phyloP scores from a whole-genome alignment of 2,113 vertebrate species.

The Notiomystis cincta region DNA sequence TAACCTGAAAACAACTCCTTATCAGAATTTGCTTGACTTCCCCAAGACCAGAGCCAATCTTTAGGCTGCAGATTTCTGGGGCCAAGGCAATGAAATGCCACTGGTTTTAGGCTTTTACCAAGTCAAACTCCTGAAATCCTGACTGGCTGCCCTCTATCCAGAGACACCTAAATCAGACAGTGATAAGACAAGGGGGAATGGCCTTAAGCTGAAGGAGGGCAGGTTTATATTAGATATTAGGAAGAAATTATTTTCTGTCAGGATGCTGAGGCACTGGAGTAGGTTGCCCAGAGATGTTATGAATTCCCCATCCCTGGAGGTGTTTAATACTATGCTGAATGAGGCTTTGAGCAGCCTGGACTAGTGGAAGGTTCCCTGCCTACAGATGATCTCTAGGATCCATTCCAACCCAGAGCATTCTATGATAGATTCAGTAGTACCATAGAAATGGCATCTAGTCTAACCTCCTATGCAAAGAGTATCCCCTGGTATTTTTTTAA shows the following conservation, averaged over 20 bases:
- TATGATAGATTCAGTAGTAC: not conserved
- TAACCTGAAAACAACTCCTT: not conserved
- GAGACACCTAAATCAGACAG: not conserved
- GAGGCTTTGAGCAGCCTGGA: not conserved
- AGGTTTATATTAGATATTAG: not conserved
- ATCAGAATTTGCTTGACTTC: not conserved
- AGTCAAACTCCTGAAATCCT: not conserved
- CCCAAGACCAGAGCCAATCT: not conserved
- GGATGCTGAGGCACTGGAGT: not conserved
- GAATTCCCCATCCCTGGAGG: not conserved
- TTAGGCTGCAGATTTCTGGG: not conserved
- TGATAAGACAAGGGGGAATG: not conserved
- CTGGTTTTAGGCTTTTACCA: not conserved
- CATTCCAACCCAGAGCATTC: not conserved
- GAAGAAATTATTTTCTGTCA: not conserved
- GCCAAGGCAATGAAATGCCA: not conserved
- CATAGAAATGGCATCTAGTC: not conserved
- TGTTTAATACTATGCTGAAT: not conserved
- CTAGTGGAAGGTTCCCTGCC: not conserved
- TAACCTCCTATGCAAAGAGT: not conserved
- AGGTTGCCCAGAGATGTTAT: not conserved
- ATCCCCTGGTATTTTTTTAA: not conserved
- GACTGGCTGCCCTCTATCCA: not conserved
- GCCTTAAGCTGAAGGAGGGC: not conserved
- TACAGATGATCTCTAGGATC: not conserved